phyloP scores from a whole-genome alignment of 2,113 vertebrate genomes.

The Thamnaconus septentrionalis region DNA sequence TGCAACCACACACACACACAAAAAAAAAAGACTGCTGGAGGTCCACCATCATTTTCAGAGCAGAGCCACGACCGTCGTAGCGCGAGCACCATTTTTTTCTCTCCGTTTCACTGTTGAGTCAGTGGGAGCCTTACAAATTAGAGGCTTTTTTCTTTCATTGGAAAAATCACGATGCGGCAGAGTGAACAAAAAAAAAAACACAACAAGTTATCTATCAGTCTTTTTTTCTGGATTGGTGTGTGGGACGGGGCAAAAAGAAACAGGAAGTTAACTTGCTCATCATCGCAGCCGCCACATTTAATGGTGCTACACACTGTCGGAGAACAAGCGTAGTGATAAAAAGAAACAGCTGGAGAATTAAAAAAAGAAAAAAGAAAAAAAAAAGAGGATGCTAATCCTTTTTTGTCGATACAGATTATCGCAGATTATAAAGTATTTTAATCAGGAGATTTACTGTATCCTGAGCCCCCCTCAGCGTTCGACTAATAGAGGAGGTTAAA shows the following conservation, averaged over 20 bases:
- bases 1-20: too few relatives aligned
- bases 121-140: constrained; percentile 35
- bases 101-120: constrained; percentile 2
- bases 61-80: too few relatives aligned
- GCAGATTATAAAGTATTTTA: constrained; percentile 32
- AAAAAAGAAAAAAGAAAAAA: background rate
- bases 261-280: background rate
- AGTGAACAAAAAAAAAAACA: constrained; percentile 25
- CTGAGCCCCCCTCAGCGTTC: too few relatives aligned
- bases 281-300: background rate
- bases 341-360: background rate
- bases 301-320: background rate
- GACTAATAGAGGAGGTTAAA: too few relatives aligned
- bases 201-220: constrained; percentile 32
- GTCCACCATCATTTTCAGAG: too few relatives aligned
- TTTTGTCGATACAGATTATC: constrained; percentile 29
- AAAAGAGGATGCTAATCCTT: background rate
- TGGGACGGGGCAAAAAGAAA: constrained; percentile 5
- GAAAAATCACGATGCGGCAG: constrained; percentile 49
- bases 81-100: too few relatives aligned
- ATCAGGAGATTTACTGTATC: background rate
- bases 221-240: constrained; percentile 4
- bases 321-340: background rate
- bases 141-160: constrained; percentile 37
- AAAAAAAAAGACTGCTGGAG: too few relatives aligned